These are phyloP conservation scores for Haliaeetus albicilla DNA, from an alignment of 2,797 vertebrate species.

Conservation along the genomic window DNA sequence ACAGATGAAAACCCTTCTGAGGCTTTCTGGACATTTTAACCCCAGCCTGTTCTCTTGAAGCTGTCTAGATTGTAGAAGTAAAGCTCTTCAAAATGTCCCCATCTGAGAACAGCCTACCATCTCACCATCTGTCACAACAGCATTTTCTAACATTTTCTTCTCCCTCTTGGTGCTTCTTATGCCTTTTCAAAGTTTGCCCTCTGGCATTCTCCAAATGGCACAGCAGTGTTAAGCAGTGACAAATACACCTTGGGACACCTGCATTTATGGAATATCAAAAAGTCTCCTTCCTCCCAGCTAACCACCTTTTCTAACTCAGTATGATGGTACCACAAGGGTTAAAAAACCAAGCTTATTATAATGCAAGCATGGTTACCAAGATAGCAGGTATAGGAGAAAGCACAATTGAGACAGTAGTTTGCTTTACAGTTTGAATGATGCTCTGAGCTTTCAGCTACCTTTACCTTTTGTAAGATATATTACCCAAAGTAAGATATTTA, in stretches of 20 bases:
- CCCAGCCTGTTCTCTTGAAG: background rate
- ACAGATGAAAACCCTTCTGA: background rate
- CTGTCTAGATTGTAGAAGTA: background rate
- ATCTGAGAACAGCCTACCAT: conserved; percentile 11
- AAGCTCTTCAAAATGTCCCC: background rate
- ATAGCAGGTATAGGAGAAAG: background rate
- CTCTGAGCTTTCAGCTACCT: background rate
- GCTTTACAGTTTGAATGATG: background rate
- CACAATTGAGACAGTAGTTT: background rate
- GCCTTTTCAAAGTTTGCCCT: background rate
- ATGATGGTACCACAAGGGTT: background rate
- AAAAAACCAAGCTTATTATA: background rate
- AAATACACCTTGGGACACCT: background rate
- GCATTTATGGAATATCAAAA: background rate
- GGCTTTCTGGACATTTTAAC: background rate
- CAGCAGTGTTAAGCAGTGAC: background rate
- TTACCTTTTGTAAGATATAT: background rate
- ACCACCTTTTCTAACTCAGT: background rate
- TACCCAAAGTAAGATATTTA: background rate
- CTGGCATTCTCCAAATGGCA: conserved; percentile 1
- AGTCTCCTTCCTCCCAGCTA: background rate
- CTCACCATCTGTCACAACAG: conserved; percentile 16
- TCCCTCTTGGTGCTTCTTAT: background rate
- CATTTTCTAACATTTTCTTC: conserved; percentile 6
- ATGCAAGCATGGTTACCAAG: background rate